Evolutionary conservation across 1,140 invertebrate species (phyloP), one percentile per base, ranked within the genome.

Genomic region (Trichomalopsis sarcophagae): DNA sequence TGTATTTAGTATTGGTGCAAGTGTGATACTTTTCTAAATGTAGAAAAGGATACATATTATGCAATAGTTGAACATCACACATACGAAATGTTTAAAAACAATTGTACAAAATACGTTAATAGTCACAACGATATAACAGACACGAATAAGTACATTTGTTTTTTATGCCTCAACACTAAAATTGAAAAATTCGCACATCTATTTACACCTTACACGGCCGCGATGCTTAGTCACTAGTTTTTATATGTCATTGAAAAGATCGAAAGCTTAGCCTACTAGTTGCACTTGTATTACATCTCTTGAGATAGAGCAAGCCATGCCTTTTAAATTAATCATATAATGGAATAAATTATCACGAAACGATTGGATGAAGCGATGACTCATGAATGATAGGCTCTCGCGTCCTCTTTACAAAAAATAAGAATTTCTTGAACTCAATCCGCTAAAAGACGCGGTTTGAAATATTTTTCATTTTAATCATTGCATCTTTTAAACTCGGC

Each of bases 61-160:
- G 27, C 33, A 55, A 23, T 23, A 62, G 23, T 23, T 47, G 6
- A 78, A 78, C 21, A 33, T 78, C 50, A 50, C 62, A 50, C 62
- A 69, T 50, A 71, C 14, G 40, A 78, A 13, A 23, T 47, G 77
- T 77, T 84, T 75, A 75, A 14, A 36, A 80, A 80, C 30, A 79
- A 73, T 84, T 80, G 68, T 80, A 84, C 77, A 84, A 80, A 84
- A 80, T 40, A 73, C n/a, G 14, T 73, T 55, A 30, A 55, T 44
- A 77, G 33, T 73, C 36, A 79, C 77, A 80, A 80, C 14, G 77
- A 6, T 27, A 75, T 80, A 80, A 66, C 50, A 80, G 40, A 75
- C 55, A 76, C 62, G 44, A 73, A 36, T 47, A 78, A 76, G 36
- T 13, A 55, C 9, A 77, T 55, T 73, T 47, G 62, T 10, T 62